A percentile compares a stretch with the other conserved stretches of the same genome.
Conservation (phyloP, 2,797 vertebrate species). For the Phylloscopus collybita region DNA sequence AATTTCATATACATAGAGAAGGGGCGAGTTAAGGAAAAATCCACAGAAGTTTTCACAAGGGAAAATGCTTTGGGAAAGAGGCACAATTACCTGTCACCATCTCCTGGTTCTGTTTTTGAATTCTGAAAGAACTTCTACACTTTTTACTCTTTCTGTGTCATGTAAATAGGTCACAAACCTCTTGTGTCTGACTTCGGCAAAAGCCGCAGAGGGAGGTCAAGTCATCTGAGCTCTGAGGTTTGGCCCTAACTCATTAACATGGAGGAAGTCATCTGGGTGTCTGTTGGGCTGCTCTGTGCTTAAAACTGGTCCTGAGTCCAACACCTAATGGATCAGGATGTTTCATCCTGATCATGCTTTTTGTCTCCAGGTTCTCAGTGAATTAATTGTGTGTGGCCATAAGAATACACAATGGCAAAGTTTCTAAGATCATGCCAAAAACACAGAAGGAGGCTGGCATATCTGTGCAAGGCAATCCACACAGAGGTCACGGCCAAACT, state of each 20-base stretch:
- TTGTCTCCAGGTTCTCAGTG: not conserved
- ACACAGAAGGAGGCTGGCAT: not conserved
- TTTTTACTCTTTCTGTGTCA: slow-evolving; percentile 7
- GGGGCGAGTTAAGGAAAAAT: slow-evolving; percentile 16
- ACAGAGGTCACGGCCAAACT: not conserved
- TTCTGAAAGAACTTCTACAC: not conserved
- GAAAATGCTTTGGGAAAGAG: slow-evolving; percentile 4
- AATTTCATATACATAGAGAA: not conserved
- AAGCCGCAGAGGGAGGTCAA: not conserved
- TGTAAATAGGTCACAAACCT: not conserved
- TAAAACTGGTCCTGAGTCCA: not conserved
- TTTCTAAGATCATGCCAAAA: not conserved
- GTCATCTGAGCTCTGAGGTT: not conserved
- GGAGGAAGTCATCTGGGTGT: not conserved
- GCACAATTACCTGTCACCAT: not conserved
- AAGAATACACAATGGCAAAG: not conserved
- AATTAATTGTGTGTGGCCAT: not conserved
- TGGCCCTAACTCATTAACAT: not conserved
- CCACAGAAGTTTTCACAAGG: not conserved
- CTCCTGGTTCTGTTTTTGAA: not conserved
- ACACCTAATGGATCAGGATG: not conserved
- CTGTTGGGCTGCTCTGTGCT: not conserved
- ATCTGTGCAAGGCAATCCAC: not conserved
- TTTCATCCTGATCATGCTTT: not conserved
- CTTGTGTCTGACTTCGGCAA: not conserved